Evolutionary conservation across 2,113 vertebrate species (phyloP).

Genomic region (Columbina picui): DNA sequence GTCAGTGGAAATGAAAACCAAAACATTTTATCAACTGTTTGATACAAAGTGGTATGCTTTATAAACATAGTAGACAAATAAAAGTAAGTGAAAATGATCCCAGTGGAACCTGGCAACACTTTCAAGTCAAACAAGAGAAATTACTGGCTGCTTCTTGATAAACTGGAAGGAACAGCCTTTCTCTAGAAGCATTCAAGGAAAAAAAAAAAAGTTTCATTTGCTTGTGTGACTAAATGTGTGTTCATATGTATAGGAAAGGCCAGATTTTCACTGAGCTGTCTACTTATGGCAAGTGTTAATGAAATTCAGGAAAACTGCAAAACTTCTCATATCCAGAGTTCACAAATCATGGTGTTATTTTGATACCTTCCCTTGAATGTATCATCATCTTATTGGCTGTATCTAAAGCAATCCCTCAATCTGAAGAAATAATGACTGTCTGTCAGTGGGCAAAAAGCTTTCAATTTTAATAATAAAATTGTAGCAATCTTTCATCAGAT

Average conservation of each 20-base stretch:
- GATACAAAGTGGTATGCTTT: neutral
- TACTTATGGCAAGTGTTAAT: neutral
- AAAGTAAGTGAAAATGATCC: neutral
- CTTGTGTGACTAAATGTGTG: neutral
- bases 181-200: neutral
- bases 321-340: neutral
- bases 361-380: neutral
- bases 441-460: neutral
- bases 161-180: neutral
- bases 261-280: neutral
- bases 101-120: neutral
- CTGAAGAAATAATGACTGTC: neutral
- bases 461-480: neutral
- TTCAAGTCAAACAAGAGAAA: neutral
- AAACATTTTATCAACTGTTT: neutral
- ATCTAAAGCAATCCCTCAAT: neutral
- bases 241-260: neutral
- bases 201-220: neutral
- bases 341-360: neutral
- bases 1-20: neutral
- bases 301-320: neutral
- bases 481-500: neutral
- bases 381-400: neutral
- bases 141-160: neutral
- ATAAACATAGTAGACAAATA: fast-evolving